phyloP scores from a whole-genome alignment of 2,888 invertebrate genomes.

The Morpho helenor region DNA sequence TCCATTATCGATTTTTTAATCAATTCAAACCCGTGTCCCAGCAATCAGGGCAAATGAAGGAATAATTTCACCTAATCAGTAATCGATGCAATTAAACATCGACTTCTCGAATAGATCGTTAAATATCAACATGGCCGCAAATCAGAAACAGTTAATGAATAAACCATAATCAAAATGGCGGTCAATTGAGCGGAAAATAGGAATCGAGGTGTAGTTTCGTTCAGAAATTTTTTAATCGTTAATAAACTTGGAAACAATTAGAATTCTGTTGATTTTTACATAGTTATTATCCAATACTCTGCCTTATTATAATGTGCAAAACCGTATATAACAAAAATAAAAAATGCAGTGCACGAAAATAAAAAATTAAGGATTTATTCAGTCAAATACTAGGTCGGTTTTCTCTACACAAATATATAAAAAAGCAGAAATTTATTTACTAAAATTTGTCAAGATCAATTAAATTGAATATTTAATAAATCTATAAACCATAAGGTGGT shows the following conservation, averaged over 20 bases:
- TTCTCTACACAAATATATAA: no score
- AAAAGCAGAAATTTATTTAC: no score
- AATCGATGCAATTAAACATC: conserved; percentile 62
- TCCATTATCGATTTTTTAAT: conserved; percentile 7
- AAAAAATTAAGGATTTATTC: no score
- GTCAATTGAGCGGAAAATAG: conserved; percentile 76
- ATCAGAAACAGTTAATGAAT: conserved; percentile 74
- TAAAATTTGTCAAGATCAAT: no score
- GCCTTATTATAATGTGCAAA: no score
- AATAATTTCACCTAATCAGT: conserved; percentile 58
- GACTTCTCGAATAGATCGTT: conserved; percentile 54
- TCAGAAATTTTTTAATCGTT: conserved; percentile 4
- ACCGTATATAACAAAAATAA: no score
- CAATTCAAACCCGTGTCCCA: conserved; percentile 1
- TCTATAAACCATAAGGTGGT: no score
- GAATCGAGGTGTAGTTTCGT: conserved; percentile 38
- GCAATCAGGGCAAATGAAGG: conserved; percentile 27
- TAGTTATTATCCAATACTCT: no score
- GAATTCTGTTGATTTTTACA: no score
- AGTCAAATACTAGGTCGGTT: no score
- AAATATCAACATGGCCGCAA: conserved; percentile 69
- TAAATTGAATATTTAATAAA: no score
- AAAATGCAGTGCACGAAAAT: no score
- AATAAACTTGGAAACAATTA: conserved; percentile 1
- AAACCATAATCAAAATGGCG: conserved; percentile 69